Evolutionary conservation across 1,140 invertebrate genomes (phyloP).

Genomic region (Drosophila erecta): DNA sequence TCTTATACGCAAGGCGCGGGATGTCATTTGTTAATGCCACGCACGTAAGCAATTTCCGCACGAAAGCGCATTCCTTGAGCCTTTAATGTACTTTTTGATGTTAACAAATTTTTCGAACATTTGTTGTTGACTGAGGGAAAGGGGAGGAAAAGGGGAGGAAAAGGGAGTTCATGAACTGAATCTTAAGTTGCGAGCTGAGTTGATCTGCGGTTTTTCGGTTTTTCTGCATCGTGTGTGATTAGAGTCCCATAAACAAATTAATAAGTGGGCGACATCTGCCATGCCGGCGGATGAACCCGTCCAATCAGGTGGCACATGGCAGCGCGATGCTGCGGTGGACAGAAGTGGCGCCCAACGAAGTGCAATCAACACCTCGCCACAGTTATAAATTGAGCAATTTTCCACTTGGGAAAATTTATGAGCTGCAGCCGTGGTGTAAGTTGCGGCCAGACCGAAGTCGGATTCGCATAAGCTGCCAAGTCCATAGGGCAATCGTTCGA

Average conservation of each 20-base stretch:
- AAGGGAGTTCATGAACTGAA: slow-evolving; percentile 58
- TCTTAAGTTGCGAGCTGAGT: slow-evolving; percentile 40
- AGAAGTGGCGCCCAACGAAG: background rate
- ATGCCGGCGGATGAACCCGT: background rate
- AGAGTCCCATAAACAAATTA: slow-evolving; percentile 74
- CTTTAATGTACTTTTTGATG: slow-evolving; percentile 83
- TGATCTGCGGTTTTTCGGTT: slow-evolving; percentile 46
- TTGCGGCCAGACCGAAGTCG: slow-evolving; percentile 36
- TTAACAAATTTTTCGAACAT: slow-evolving; percentile 82
- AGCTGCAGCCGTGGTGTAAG: slow-evolving; percentile 52
- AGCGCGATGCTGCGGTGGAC: background rate
- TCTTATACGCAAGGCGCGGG: slow-evolving; percentile 59
- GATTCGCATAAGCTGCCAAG: slow-evolving; percentile 35
- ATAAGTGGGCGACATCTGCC: slow-evolving; percentile 27
- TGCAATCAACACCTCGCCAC: slow-evolving; percentile 60
- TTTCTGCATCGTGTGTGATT: slow-evolving; percentile 58
- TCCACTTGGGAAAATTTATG: slow-evolving; percentile 63
- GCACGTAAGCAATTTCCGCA: slow-evolving; percentile 83
- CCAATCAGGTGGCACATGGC: slow-evolving; percentile 34
- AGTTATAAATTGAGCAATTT: slow-evolving; percentile 70
- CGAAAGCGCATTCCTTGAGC: slow-evolving; percentile 82
- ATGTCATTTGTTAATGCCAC: slow-evolving; percentile 78
- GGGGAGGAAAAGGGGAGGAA: background rate
- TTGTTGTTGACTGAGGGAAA: slow-evolving; percentile 64
- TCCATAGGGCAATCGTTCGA: slow-evolving; percentile 38